phyloP scores from a whole-genome alignment of 2,797 vertebrate genomes.

The Spheniscus humboldti region DNA sequence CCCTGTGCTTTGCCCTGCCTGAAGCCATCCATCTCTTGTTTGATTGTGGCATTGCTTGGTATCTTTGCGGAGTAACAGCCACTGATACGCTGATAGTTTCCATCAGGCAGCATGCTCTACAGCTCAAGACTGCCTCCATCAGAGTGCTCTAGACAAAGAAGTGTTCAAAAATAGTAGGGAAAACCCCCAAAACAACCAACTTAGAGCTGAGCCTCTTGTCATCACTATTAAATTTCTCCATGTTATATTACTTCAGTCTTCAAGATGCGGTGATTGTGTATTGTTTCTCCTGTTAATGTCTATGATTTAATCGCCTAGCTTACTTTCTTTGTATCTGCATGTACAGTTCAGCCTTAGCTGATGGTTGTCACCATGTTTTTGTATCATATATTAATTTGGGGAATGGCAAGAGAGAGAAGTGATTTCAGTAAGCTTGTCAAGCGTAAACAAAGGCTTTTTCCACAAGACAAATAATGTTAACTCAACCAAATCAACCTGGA shows the following conservation, averaged over 20 bases:
- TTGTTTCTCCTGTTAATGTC: background rate
- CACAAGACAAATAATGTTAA: background rate
- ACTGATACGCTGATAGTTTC: background rate
- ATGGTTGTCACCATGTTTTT: background rate
- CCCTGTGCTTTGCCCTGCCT: background rate
- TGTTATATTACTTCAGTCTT: background rate
- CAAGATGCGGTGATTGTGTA: background rate
- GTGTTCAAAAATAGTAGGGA: background rate
- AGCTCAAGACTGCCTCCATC: background rate
- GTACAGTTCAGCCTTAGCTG: background rate
- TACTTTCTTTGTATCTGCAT: background rate
- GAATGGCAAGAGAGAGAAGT: background rate
- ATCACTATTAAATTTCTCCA: background rate
- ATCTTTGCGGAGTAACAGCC: background rate
- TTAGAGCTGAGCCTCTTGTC: background rate
- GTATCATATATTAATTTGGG: background rate
- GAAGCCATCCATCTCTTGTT: background rate
- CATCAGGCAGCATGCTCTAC: background rate
- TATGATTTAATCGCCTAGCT: background rate
- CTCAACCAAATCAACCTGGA: background rate
- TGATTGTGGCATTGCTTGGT: background rate
- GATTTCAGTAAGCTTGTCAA: background rate
- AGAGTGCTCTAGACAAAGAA: background rate
- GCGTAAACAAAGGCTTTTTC: background rate
- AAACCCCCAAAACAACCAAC: background rate